These are phyloP conservation scores for Mantis religiosa DNA, from an alignment of 2,888 invertebrate species.

Conservation along the genomic window DNA sequence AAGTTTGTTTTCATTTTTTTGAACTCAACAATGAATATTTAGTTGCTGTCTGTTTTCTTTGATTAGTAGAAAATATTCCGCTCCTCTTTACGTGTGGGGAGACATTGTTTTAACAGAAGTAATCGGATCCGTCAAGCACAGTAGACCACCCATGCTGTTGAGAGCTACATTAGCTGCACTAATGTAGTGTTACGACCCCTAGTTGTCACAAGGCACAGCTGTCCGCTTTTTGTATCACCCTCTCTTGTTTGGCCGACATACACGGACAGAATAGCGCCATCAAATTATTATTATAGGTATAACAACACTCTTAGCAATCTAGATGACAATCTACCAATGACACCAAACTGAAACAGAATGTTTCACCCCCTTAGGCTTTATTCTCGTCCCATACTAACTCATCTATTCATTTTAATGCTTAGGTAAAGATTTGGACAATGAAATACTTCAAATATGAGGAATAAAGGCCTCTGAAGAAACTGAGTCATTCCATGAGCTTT, in stretches of 20 bases:
- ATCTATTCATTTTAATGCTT: no score
- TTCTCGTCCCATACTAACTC: no score
- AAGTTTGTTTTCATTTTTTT: background rate
- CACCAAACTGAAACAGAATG: no score
- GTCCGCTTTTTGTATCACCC: background rate
- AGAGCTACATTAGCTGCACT: background rate
- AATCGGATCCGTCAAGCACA: background rate
- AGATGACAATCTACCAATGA: no score
- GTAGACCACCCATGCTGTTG: constrained; percentile 4
- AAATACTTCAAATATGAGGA: no score
- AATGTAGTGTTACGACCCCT: constrained; percentile 10
- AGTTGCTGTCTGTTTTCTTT: background rate
- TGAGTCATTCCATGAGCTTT: no score
- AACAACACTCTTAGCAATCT: no score
- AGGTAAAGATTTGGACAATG: no score
- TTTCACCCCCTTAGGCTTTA: no score
- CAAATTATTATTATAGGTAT: background rate
- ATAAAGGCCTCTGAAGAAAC: no score
- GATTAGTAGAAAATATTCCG: background rate
- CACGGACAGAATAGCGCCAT: background rate
- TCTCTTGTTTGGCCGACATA: background rate
- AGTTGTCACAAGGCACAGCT: background rate
- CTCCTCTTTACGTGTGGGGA: background rate
- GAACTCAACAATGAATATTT: background rate
- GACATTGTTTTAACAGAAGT: constrained; percentile 2